phyloP scores from a whole-genome alignment of 2,113 vertebrate genomes.

The Engraulis encrasicolus region DNA sequence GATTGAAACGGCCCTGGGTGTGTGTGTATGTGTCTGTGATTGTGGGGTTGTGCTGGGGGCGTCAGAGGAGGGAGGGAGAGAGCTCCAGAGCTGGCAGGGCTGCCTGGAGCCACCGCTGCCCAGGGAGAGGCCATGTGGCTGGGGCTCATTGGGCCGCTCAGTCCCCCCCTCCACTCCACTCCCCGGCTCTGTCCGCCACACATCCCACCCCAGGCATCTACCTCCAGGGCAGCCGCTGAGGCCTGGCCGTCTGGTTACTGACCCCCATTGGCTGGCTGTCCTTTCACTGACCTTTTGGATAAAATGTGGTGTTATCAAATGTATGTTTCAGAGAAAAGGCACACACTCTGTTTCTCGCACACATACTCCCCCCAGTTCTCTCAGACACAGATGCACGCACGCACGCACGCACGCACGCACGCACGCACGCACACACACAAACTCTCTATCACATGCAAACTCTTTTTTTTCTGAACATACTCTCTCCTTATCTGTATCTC shows the following conservation, averaged over 20 bases:
- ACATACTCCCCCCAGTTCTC: too few relatives aligned
- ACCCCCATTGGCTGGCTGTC: neutral
- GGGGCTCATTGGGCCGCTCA: neutral
- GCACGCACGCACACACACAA: slow-evolving; percentile 25
- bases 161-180: neutral
- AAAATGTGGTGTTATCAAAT: neutral
- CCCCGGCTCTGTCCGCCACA: too few relatives aligned
- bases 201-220: neutral
- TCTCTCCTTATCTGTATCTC: too few relatives aligned
- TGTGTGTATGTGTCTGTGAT: too few relatives aligned
- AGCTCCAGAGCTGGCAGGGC: too few relatives aligned
- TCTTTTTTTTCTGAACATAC: neutral
- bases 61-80: too few relatives aligned
- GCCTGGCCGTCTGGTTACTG: neutral
- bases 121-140: neutral
- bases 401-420: slow-evolving; percentile 25
- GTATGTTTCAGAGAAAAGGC: neutral
- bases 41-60: too few relatives aligned
- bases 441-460: slow-evolving; percentile 27
- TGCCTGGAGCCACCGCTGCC: neutral
- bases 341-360: neutral
- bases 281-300: neutral
- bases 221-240: neutral
- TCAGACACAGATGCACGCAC: slow-evolving; percentile 10
- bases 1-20: too few relatives aligned